These are phyloP conservation scores for Cairina moschata DNA, from an alignment of 2,113 vertebrate species.

Conservation along the genomic window DNA sequence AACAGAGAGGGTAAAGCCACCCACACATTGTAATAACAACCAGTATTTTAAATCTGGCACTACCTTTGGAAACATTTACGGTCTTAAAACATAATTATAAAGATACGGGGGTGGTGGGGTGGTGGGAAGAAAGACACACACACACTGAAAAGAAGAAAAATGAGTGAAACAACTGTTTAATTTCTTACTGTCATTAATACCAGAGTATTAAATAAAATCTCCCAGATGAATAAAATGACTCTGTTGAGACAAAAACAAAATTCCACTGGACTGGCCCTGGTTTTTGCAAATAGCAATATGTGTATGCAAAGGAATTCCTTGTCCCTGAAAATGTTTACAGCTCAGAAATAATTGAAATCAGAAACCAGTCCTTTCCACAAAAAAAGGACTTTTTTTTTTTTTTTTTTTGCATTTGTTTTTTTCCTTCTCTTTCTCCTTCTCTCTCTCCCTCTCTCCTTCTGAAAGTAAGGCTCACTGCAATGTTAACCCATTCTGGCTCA, in stretches of 20 bases:
- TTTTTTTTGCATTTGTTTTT: neutral
- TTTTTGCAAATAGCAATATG: slow-evolving; percentile 67
- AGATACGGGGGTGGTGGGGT: slow-evolving; percentile 18
- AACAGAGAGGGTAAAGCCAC: slow-evolving; percentile 48
- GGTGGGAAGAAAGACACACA: slow-evolving; percentile 36
- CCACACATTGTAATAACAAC: slow-evolving; percentile 57
- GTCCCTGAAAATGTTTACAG: slow-evolving; percentile 76
- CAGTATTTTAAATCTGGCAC: slow-evolving; percentile 65
- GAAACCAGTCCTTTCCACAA: slow-evolving; percentile 56
- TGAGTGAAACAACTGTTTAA: slow-evolving; percentile 65
- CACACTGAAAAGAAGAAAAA: slow-evolving; percentile 35
- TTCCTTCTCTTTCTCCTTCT: neutral
- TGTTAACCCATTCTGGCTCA: slow-evolving; percentile 22
- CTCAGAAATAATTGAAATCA: slow-evolving; percentile 74
- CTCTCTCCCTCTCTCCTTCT: neutral
- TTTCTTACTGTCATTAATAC: slow-evolving; percentile 66
- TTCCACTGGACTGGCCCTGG: slow-evolving; percentile 60
- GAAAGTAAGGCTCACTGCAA: neutral
- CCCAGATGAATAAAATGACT: slow-evolving; percentile 58
- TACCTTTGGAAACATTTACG: slow-evolving; percentile 63
- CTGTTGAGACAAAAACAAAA: slow-evolving; percentile 67
- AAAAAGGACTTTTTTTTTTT: neutral
- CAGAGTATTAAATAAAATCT: slow-evolving; percentile 65
- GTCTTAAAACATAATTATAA: slow-evolving; percentile 66
- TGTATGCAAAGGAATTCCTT: slow-evolving; percentile 71